These are phyloP conservation scores for Lepus europaeus DNA, from an alignment of 2,113 vertebrate genomes.

Conservation along the genomic window DNA sequence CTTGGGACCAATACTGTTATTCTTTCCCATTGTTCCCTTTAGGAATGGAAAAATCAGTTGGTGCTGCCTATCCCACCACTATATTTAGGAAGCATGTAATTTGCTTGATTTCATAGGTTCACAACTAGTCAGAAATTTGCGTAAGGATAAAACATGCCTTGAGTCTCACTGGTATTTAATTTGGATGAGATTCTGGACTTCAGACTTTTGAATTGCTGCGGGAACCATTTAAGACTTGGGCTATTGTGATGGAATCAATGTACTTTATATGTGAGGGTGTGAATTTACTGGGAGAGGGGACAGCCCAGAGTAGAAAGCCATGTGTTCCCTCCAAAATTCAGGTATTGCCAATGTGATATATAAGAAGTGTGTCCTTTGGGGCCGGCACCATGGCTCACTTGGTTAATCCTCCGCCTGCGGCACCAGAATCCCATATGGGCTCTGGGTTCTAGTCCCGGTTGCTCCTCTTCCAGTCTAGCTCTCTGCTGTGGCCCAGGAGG, in stretches of 20 bases:
- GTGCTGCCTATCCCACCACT: not conserved
- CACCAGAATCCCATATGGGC: too few species aligned
- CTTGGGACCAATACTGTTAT: not conserved
- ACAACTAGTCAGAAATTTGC: not conserved
- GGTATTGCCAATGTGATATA: too few species aligned
- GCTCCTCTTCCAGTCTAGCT: too few species aligned
- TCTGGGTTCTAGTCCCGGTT: too few species aligned
- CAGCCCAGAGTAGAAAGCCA: too few species aligned
- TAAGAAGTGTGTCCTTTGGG: not conserved
- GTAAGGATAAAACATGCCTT: not conserved
- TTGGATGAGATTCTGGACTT: not conserved
- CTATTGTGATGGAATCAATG: not conserved
- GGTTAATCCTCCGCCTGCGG: too few species aligned
- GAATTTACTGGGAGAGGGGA: not conserved
- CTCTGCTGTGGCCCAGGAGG: too few species aligned
- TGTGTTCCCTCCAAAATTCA: not conserved
- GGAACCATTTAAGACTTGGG: not conserved
- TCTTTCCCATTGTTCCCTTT: not conserved
- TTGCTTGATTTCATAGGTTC: not conserved
- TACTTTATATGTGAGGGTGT: not conserved
- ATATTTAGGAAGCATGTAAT: not conserved
- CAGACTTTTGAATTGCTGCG: not conserved
- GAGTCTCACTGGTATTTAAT: not conserved
- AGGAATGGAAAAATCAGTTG: not conserved
- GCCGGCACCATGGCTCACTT: too few species aligned